These are phyloP conservation scores for Phylloscopus trochilus DNA, from an alignment of 2,113 vertebrate genomes.

Conservation along the genomic window DNA sequence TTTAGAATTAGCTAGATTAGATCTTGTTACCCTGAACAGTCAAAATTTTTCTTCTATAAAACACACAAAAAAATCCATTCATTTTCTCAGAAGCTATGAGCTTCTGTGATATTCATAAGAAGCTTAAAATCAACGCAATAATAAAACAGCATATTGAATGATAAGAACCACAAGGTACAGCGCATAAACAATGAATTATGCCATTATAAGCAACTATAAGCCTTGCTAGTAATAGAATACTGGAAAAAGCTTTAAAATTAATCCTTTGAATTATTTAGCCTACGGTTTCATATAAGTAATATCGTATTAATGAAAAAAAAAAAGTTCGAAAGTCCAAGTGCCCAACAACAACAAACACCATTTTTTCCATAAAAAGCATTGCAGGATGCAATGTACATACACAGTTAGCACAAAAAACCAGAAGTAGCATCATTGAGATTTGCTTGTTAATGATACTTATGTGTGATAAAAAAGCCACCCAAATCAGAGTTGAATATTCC, in stretches of 20 bases:
- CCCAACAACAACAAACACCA: not conserved
- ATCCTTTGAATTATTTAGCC: not conserved
- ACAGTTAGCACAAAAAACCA: not conserved
- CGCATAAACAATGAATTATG: not conserved
- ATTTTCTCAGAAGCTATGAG: not conserved
- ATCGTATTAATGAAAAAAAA: not conserved
- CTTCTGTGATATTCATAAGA: not conserved
- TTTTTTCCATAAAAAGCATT: not conserved
- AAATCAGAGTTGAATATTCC: not conserved
- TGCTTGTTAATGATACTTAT: not conserved
- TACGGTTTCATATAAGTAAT: not conserved
- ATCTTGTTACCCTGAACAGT: not conserved
- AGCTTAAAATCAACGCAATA: not conserved
- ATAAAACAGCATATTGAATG: not conserved
- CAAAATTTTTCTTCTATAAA: not conserved
- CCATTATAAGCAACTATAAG: not conserved
- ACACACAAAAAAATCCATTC: not conserved
- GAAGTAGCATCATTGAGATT: not conserved
- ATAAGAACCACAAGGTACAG: not conserved
- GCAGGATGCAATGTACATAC: not conserved
- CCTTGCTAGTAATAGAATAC: not conserved
- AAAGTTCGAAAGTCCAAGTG: not conserved
- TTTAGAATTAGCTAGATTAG: not conserved
- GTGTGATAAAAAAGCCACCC: not conserved
- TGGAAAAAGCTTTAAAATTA: not conserved